Base-by-base conservation (phyloP, 2,888 invertebrate genomes). In the Nycteola revayana region DNA sequence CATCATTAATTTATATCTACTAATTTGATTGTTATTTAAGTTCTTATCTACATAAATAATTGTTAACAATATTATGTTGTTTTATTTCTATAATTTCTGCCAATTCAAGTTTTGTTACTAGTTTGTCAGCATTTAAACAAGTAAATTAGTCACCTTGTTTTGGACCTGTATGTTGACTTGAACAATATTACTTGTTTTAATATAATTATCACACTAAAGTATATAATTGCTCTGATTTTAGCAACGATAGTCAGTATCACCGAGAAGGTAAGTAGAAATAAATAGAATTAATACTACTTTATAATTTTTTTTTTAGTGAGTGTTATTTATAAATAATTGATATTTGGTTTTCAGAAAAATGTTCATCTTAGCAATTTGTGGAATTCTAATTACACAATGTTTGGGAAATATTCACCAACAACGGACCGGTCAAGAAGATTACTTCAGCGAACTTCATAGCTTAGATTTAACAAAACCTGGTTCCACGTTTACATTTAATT, bases 401-500 rank as follows among this genome's bases (percentile, higher is more conserved):
- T 38, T 65, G 0, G 67, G 60, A 2, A 38, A 44, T 18, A 46
- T 3, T 24, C 32, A 49, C 1, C 41, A 56, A 8, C 26, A 31
- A 8, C 30, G 7, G 10, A 7, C 7, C 10, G 20, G 5, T 8
- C 49, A 50, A 10, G 44, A 50, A 29, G 58, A 58, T 28, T 55
- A 44, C 26, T 45, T 55, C 6, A 53, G 60, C 8, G 45, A 58
- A 7, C 34, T 53, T 14, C 42, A 47, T 28, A 46, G 43, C 25
- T 42, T 33, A 29, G 40, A 53, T 36, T 28, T 53, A 3, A 37
- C 41, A 11, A 42, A 56, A 9, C 65, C 61, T 1, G 49, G 63
- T 20, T 41, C 62, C 3, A 67, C 58, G 32, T 45, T 75, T 3
- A 36, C 60, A 18, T 75, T 48, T 42, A 68, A 63, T 36, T 75